Evolutionary conservation across 2,113 vertebrate genomes (phyloP).

Genomic region (Arothron firmamentum): DNA sequence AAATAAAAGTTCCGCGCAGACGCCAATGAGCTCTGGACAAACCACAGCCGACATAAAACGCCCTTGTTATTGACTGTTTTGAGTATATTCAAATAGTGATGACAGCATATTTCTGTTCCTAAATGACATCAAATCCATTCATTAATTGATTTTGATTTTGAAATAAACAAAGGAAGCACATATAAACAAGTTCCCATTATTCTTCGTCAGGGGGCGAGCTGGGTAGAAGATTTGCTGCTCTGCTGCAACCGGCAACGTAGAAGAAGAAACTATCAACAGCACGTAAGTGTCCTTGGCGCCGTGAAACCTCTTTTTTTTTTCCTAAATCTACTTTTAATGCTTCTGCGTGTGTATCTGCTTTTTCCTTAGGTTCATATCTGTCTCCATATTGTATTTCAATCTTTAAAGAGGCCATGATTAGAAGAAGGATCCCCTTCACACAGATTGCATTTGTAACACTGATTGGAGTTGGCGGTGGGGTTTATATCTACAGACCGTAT

Average conservation of each 20-base stretch:
- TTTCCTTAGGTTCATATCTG: constrained; percentile 36
- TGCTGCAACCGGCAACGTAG: neutral
- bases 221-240: neutral
- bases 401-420: constrained; percentile 56
- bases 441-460: constrained; percentile 69
- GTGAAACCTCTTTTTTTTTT: neutral
- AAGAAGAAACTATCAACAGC: constrained; percentile 31
- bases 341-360: neutral
- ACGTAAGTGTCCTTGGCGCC: neutral
- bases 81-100: too few relatives aligned
- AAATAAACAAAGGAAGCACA: too few relatives aligned
- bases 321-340: neutral
- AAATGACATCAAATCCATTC: too few relatives aligned
- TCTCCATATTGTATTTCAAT: constrained; percentile 1
- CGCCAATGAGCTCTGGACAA: too few relatives aligned
- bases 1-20: constrained; percentile 24
- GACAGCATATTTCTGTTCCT: too few relatives aligned
- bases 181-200: neutral
- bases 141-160: too few relatives aligned
- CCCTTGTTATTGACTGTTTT: too few relatives aligned
- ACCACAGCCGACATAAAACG: too few relatives aligned
- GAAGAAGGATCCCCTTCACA: constrained; percentile 70
- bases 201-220: constrained; percentile 19
- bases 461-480: constrained; percentile 80
- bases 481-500: constrained; percentile 86